These are phyloP conservation scores for Neoseiulus cucumeris DNA, from an alignment of 1,140 invertebrate genomes.

Conservation along the genomic window DNA sequence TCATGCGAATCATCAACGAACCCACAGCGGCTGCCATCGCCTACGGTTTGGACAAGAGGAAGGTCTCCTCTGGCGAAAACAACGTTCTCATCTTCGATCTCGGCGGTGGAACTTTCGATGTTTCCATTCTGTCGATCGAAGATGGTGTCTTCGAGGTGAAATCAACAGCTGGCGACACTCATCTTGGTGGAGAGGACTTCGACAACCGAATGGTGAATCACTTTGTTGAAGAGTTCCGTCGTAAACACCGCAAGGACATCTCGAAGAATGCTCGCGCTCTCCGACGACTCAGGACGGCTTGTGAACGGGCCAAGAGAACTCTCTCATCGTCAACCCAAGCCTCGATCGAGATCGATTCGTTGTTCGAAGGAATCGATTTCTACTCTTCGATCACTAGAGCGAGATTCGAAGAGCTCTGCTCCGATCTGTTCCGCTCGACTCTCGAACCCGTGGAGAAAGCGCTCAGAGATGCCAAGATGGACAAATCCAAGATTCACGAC, in stretches of 20 bases:
- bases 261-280: slow-evolving; percentile 22
- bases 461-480: slow-evolving; percentile 27
- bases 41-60: slow-evolving; percentile 21
- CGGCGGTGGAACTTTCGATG: slow-evolving; percentile 44
- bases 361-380: slow-evolving; percentile 89
- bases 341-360: slow-evolving; percentile 78
- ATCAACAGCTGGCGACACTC: slow-evolving; percentile 44
- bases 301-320: slow-evolving; percentile 38
- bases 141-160: slow-evolving; percentile 52
- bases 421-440: slow-evolving; percentile 49
- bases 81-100: slow-evolving; percentile 35
- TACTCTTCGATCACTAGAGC: slow-evolving; percentile 85
- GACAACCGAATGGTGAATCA: slow-evolving; percentile 85
- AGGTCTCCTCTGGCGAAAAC: neutral
- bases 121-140: slow-evolving; percentile 63
- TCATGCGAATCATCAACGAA: slow-evolving; percentile 46
- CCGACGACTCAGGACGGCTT: slow-evolving; percentile 39
- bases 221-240: slow-evolving; percentile 38
- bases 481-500: slow-evolving; percentile 51
- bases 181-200: slow-evolving; percentile 92
- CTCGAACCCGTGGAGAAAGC: slow-evolving; percentile 27
- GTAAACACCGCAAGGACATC: slow-evolving; percentile 25
- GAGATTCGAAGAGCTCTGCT: slow-evolving; percentile 79
- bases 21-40: slow-evolving; percentile 27
- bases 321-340: slow-evolving; percentile 25